Conservation (phyloP, 1,140 invertebrate species). For the Myzus persicae region DNA sequence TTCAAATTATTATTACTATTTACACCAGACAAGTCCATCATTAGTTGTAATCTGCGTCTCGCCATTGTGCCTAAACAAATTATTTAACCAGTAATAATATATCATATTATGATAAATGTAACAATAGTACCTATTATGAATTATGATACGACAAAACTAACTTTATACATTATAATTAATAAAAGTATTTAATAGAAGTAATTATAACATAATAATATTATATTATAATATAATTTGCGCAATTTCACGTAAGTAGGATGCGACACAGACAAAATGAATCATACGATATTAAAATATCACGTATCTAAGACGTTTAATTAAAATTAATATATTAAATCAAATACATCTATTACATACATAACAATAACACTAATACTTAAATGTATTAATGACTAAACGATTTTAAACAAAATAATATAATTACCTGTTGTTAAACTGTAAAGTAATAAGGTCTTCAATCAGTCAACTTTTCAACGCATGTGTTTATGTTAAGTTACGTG, state of each 20-base stretch:
- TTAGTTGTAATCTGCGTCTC: neutral
- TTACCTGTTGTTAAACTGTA: neutral
- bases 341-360: too few relatives aligned
- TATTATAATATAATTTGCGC: neutral
- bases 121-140: neutral
- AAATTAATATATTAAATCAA: neutral
- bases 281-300: neutral
- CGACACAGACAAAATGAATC: neutral
- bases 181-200: too few relatives aligned
- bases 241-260: neutral
- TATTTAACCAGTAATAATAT: neutral
- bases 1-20: neutral
- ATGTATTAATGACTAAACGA: neutral
- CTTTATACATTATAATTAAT: neutral
- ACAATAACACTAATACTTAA: neutral
- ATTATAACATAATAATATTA: neutral
- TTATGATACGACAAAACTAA: neutral
- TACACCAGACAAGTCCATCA: neutral
- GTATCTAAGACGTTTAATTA: neutral
- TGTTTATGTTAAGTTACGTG: neutral
- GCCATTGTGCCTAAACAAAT: neutral
- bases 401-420: constrained; percentile 3
- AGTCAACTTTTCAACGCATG: neutral
- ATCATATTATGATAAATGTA: neutral
- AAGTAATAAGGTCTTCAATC: neutral